Conservation (phyloP, 2,797 vertebrate species). For the Bucorvus abyssinicus region DNA sequence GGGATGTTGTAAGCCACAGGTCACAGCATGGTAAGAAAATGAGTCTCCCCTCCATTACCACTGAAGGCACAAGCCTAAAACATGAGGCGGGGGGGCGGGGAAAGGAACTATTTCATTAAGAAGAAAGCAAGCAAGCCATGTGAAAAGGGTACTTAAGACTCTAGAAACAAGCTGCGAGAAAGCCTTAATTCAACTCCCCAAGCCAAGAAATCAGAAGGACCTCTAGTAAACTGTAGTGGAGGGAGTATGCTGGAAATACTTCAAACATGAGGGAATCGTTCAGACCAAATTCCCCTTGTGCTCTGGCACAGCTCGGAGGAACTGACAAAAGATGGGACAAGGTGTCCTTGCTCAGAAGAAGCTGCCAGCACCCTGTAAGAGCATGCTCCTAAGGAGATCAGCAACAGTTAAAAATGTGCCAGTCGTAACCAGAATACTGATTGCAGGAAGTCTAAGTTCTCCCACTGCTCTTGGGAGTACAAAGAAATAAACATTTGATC, state of each 20-base stretch:
- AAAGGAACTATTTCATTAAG: neutral
- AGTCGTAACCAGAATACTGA: neutral
- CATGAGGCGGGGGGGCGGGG: neutral
- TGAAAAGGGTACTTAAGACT: neutral
- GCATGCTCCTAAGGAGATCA: neutral
- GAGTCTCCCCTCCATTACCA: neutral
- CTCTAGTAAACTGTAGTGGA: neutral
- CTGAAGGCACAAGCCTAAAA: neutral
- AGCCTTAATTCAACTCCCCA: neutral
- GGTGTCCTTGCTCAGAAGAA: neutral
- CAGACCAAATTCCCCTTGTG: neutral
- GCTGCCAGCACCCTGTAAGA: fast-evolving
- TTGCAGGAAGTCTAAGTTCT: neutral
- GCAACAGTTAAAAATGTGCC: neutral
- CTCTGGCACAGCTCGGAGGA: neutral
- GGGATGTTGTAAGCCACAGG: neutral
- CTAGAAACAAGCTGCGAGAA: neutral
- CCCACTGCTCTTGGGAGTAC: neutral
- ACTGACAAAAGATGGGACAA: neutral
- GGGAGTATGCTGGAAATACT: neutral
- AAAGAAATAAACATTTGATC: neutral
- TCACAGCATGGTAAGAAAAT: neutral
- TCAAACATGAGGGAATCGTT: fast-evolving
- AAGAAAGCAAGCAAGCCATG: neutral
- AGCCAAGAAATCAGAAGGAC: neutral